phyloP scores from a whole-genome alignment of 2,113 vertebrate species.

The Notothenia coriiceps region DNA sequence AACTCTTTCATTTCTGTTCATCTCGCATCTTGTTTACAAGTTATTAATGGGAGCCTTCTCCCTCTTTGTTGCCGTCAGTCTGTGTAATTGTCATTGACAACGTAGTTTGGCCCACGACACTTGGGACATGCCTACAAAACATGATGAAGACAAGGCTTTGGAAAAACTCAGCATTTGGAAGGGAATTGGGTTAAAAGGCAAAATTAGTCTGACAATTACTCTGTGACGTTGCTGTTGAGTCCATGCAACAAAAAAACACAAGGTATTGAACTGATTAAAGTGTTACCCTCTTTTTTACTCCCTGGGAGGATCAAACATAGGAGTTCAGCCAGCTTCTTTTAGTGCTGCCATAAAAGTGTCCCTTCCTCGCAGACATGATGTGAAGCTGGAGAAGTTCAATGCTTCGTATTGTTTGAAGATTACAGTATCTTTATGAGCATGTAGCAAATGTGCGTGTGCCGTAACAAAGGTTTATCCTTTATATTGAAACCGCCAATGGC shows the following conservation, averaged over 20 bases:
- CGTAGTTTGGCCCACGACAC: constrained; percentile 57
- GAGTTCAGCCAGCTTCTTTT: constrained; percentile 69
- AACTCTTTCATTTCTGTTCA: constrained; percentile 26
- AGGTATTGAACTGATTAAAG: constrained; percentile 71
- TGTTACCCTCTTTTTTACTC: constrained; percentile 52
- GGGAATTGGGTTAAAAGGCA: constrained; percentile 63
- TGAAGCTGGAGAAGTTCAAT: constrained; percentile 64
- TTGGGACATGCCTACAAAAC: constrained; percentile 52
- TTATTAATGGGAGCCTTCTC: constrained; percentile 47
- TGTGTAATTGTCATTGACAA: constrained; percentile 67
- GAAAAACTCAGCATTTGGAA: constrained; percentile 56
- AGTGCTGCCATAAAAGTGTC: constrained; percentile 74
- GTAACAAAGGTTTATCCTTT: constrained; percentile 11
- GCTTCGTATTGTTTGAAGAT: constrained; percentile 72
- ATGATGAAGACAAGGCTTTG: constrained; percentile 54
- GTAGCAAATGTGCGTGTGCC: constrained; percentile 34
- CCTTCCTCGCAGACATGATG: constrained; percentile 68
- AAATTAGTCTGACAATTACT: constrained; percentile 73
- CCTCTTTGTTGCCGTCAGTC: constrained; percentile 61
- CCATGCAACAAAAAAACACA: constrained; percentile 50
- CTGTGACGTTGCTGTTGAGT: constrained; percentile 51
- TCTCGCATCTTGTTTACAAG: constrained; percentile 75
- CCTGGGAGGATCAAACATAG: constrained; percentile 65
- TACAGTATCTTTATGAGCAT: constrained; percentile 48
- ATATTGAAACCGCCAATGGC: constrained; percentile 24